These are phyloP conservation scores for Sisor rabdophorus DNA, from an alignment of 2,113 vertebrate genomes.

Conservation along the genomic window DNA sequence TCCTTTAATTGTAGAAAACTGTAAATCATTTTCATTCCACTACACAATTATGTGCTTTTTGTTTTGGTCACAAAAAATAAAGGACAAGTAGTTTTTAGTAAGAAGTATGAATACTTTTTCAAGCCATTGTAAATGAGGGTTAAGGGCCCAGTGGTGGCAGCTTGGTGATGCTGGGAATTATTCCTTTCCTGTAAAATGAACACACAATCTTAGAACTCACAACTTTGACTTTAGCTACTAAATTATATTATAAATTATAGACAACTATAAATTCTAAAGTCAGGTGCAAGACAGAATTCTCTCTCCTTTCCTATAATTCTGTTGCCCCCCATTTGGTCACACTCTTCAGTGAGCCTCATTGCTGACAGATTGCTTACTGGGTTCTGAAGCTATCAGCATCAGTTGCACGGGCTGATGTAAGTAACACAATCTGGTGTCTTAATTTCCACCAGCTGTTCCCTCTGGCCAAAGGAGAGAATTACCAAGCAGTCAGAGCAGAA, in stretches of 20 bases:
- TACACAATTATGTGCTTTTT: too few relatives aligned
- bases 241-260: too few relatives aligned
- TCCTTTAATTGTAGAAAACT: too few relatives aligned
- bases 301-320: conserved; percentile 15
- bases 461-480: conserved; percentile 58
- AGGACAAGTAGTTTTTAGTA: too few relatives aligned
- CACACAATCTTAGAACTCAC: background rate
- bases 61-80: too few relatives aligned
- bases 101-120: too few relatives aligned
- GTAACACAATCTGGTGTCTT: conserved; percentile 75
- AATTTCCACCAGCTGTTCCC: conserved; percentile 74
- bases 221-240: background rate
- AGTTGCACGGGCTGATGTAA: conserved; percentile 63
- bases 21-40: too few relatives aligned
- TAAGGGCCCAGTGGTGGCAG: too few relatives aligned
- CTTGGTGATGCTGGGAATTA: too few relatives aligned
- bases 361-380: conserved; percentile 65
- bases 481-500: conserved; percentile 49
- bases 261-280: conserved; percentile 7
- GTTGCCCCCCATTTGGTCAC: conserved; percentile 52
- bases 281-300: background rate
- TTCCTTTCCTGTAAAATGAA: too few relatives aligned
- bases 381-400: conserved; percentile 64
- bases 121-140: too few relatives aligned
- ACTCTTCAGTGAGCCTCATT: conserved; percentile 46